A percentile compares a stretch with the other conserved stretches of the same genome.
Conservation (phyloP, 2,797 vertebrate genomes). For the Malurus leucopterus region DNA sequence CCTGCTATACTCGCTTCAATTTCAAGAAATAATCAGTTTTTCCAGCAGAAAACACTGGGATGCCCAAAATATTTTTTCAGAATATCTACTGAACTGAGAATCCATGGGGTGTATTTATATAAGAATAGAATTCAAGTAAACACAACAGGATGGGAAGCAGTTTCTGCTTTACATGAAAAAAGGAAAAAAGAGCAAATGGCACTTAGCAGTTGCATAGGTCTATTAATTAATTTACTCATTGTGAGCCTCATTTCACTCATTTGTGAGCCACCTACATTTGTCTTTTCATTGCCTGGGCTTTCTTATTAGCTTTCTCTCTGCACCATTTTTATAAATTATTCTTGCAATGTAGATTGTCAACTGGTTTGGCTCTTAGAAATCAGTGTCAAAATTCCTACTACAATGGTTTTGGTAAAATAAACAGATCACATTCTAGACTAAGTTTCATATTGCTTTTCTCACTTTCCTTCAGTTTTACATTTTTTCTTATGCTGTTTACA, state of each 20-base stretch:
- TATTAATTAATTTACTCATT: not conserved
- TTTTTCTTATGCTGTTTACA: not conserved
- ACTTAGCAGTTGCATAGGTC: not conserved
- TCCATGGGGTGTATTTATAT: not conserved
- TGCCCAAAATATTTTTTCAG: not conserved
- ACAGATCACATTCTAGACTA: not conserved
- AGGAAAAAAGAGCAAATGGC: not conserved
- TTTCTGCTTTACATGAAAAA: not conserved
- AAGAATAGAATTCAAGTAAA: not conserved
- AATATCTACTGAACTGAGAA: not conserved
- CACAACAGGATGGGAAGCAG: not conserved
- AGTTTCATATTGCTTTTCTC: not conserved
- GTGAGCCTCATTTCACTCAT: not conserved
- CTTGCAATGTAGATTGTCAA: not conserved
- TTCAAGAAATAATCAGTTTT: constrained; percentile 17
- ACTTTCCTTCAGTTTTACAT: not conserved
- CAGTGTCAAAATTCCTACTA: not conserved
- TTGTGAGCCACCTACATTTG: not conserved
- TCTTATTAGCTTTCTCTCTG: not conserved
- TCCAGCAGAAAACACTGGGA: not conserved
- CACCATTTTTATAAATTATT: not conserved
- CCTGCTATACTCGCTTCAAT: not conserved
- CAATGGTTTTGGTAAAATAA: not conserved
- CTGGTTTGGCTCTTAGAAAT: not conserved
- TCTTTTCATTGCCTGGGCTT: not conserved